phyloP scores from a whole-genome alignment of 2,888 invertebrate species.

The Linnaemya vulpina region DNA sequence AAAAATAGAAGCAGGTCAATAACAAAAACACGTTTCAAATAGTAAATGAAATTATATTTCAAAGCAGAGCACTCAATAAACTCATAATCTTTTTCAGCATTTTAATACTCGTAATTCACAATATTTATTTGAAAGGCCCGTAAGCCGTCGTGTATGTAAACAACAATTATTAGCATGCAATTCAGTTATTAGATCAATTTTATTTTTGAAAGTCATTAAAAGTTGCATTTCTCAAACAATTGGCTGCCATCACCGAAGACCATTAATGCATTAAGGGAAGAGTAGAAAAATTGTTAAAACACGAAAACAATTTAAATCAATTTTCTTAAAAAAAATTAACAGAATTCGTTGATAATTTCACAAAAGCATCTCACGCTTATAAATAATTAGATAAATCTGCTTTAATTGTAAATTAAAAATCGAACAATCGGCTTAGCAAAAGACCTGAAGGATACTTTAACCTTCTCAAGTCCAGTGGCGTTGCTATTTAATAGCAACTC shows the following conservation, averaged over 20 bases:
- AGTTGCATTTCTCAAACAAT: not conserved
- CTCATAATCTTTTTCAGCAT: conserved; percentile 7
- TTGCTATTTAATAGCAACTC: not conserved
- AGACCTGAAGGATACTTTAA: conserved; percentile 40
- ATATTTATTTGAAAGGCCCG: not conserved
- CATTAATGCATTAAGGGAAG: not conserved
- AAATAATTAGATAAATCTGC: conserved; percentile 70
- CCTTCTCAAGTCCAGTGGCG: not conserved
- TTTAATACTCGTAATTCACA: conserved; percentile 2
- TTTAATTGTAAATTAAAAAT: conserved; percentile 71
- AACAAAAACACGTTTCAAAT: conserved; percentile 42
- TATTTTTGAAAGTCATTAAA: conserved; percentile 3
- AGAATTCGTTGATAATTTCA: conserved; percentile 41
- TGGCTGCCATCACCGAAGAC: not conserved
- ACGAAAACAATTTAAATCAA: conserved; percentile 71
- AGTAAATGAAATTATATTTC: conserved; percentile 2
- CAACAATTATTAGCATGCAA: conserved; percentile 68
- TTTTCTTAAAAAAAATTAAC: conserved; percentile 47
- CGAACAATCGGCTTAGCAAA: conserved; percentile 16
- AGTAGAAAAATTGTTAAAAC: conserved; percentile 50
- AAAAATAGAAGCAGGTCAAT: conserved; percentile 40
- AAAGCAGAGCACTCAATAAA: conserved; percentile 48
- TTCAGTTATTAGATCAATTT: conserved; percentile 39
- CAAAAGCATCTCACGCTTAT: conserved; percentile 69
- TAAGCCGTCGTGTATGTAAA: conserved; percentile 6